Evolutionary conservation across 1,140 invertebrate genomes (phyloP).

Genomic region (Hesperophylax magnus): DNA sequence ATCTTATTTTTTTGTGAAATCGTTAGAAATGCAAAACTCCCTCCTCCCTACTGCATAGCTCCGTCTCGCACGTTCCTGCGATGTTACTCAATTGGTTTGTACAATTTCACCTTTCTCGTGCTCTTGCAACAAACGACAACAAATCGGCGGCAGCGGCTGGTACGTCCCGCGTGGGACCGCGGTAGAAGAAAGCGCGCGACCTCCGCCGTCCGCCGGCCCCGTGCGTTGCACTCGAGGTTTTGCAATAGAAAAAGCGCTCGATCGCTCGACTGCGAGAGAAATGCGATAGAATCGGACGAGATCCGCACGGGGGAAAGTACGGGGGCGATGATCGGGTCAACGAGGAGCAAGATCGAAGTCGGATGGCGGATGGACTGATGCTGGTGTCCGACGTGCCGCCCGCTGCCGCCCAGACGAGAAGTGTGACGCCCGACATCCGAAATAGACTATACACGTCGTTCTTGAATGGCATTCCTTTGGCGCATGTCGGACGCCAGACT

Average conservation of each 20-base stretch:
- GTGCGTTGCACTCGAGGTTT: constrained; percentile 31
- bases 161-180: not conserved
- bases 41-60: constrained; percentile 4
- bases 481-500: too few relatives aligned
- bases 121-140: not conserved
- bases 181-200: constrained; percentile 17
- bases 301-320: constrained; percentile 41
- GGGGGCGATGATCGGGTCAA: constrained; percentile 45
- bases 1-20: constrained; percentile 47
- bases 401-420: not conserved
- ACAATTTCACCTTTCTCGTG: constrained; percentile 55
- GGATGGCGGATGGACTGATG: not conserved
- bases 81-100: not conserved
- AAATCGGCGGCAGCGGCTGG: not conserved
- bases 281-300: too few relatives aligned
- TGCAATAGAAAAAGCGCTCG: constrained; percentile 51
- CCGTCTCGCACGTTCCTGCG: constrained; percentile 1
- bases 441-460: too few relatives aligned
- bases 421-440: not conserved
- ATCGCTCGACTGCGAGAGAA: not conserved
- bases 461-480: too few relatives aligned
- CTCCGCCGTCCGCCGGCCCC: too few relatives aligned
- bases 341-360: not conserved
- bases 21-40: constrained; percentile 46
- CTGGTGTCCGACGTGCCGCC: not conserved